Evolutionary conservation across 2,888 invertebrate species (phyloP).

Genomic region (Tubulanus polymorphus): DNA sequence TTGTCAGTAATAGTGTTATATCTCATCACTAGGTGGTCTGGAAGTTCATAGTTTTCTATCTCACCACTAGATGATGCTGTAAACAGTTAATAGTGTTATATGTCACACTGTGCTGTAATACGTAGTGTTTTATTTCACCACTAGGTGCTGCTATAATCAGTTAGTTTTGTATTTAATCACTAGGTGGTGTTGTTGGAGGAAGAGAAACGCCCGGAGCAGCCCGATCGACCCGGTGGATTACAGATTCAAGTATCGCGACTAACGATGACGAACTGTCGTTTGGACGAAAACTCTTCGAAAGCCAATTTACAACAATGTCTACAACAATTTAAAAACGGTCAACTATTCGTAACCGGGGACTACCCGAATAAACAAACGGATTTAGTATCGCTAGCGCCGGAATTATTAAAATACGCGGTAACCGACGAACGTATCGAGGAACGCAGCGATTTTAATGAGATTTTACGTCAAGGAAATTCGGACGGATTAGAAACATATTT

Average conservation of each 20-base stretch:
- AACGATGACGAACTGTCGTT: slow-evolving; percentile 66
- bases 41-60: slow-evolving; percentile 10
- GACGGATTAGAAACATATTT: slow-evolving; percentile 2
- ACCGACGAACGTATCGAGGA: slow-evolving; percentile 25
- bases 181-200: slow-evolving; percentile 76
- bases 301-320: slow-evolving; percentile 77
- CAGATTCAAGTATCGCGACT: slow-evolving; percentile 79
- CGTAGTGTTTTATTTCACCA: too few species aligned
- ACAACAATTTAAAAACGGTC: slow-evolving; percentile 71
- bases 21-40: slow-evolving; percentile 64
- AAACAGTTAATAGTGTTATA: too few species aligned
- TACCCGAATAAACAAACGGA: slow-evolving; percentile 33
- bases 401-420: slow-evolving; percentile 16
- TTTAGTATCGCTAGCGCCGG: slow-evolving; percentile 21
- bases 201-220: slow-evolving; percentile 71
- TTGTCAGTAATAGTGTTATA: slow-evolving; percentile 58
- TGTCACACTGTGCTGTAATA: too few species aligned
- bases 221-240: slow-evolving; percentile 81
- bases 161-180: slow-evolving; percentile 24
- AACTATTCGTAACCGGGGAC: slow-evolving; percentile 59
- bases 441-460: slow-evolving; percentile 23
- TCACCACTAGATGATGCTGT: slow-evolving; percentile 67
- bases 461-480: slow-evolving; percentile 10
- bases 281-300: slow-evolving; percentile 58
- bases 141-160: too few species aligned